These are phyloP conservation scores for Amyelois transitella DNA, from an alignment of 1,140 invertebrate species.

Conservation along the genomic window DNA sequence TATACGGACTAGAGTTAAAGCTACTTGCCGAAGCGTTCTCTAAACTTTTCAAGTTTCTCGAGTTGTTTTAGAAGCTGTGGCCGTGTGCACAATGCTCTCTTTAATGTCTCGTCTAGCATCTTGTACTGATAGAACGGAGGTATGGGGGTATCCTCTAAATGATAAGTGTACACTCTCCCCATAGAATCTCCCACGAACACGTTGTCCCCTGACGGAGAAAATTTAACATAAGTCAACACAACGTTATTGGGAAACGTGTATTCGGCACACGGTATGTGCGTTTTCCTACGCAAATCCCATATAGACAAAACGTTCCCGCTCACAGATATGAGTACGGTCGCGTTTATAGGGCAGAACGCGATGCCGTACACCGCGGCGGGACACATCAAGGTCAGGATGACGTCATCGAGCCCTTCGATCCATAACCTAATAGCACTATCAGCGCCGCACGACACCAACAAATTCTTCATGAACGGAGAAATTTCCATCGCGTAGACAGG, in stretches of 20 bases:
- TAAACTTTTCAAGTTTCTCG: constrained; percentile 66
- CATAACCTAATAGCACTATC: constrained; percentile 88
- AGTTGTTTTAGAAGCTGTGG: constrained; percentile 76
- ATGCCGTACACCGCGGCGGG: constrained; percentile 79
- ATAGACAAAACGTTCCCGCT: constrained; percentile 81
- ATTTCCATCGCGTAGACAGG: constrained; percentile 85
- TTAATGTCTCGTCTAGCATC: constrained; percentile 76
- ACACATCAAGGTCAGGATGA: constrained; percentile 78
- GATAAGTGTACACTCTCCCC: constrained; percentile 78
- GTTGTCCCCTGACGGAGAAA: constrained; percentile 79
- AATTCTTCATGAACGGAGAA: constrained; percentile 84
- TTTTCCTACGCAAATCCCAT: constrained; percentile 83
- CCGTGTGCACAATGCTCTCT: constrained; percentile 77
- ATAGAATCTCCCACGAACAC: constrained; percentile 78
- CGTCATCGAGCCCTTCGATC: constrained; percentile 79
- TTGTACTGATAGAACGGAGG: constrained; percentile 78
- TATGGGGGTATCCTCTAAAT: constrained; percentile 81
- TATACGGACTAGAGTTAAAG: not conserved
- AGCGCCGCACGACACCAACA: constrained; percentile 88
- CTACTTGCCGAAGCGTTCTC: constrained; percentile 7
- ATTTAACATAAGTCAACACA: constrained; percentile 73
- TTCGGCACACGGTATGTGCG: constrained; percentile 77
- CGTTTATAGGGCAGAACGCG: constrained; percentile 87
- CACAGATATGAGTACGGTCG: constrained; percentile 86
- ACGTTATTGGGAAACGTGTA: constrained; percentile 63